Evolutionary conservation across 1,140 invertebrate genomes (phyloP).

Genomic region (Pogonognathellus flavescens): DNA sequence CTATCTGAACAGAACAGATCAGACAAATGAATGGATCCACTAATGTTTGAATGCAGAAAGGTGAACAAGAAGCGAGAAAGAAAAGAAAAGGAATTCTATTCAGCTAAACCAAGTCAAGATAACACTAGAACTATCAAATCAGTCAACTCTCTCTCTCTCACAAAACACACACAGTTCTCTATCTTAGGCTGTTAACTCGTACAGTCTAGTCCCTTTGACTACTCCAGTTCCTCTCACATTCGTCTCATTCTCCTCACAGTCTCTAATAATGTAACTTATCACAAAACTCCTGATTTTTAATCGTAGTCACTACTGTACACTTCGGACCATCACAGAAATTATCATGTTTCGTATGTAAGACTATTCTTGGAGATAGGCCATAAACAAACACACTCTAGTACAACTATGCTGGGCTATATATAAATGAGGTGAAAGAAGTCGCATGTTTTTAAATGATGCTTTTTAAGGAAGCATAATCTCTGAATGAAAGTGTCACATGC

Average conservation of each 20-base stretch:
- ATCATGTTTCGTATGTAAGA: too few relatives aligned
- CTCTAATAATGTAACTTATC: not conserved
- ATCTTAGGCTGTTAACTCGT: not conserved
- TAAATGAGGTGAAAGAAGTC: too few relatives aligned
- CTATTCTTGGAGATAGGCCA: too few relatives aligned
- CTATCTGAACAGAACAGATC: slow-evolving; percentile 41
- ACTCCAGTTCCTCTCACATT: not conserved
- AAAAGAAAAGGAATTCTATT: slow-evolving; percentile 56
- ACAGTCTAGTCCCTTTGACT: slow-evolving; percentile 4
- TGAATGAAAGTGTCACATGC: too few relatives aligned
- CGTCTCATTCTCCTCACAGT: not conserved
- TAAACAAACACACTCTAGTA: too few relatives aligned
- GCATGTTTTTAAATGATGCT: too few relatives aligned
- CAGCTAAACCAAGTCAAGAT: slow-evolving; percentile 3
- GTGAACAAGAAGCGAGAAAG: slow-evolving; percentile 35
- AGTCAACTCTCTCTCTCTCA: slow-evolving; percentile 10
- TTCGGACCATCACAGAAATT: too few relatives aligned
- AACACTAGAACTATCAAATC: not conserved
- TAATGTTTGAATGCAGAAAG: slow-evolving; percentile 36
- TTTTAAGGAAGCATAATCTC: too few relatives aligned
- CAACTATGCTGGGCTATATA: too few relatives aligned
- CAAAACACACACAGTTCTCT: not conserved
- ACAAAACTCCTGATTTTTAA: not conserved
- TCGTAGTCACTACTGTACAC: too few relatives aligned
- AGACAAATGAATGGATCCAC: slow-evolving; percentile 60